Evolutionary conservation across 2,797 vertebrate genomes (phyloP).

Genomic region (Chaetophractus vellerosus): DNA sequence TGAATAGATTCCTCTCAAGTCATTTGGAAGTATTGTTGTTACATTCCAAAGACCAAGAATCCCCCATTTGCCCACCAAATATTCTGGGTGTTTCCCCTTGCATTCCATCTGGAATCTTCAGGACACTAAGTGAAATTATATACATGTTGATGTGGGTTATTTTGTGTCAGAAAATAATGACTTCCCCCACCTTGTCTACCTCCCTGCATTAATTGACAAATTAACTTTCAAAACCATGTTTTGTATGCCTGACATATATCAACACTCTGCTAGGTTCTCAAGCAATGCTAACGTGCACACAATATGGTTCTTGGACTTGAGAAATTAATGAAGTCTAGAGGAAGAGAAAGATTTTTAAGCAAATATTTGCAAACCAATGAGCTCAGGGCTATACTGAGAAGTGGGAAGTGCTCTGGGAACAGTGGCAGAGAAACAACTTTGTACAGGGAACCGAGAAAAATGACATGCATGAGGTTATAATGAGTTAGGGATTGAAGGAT

Average conservation of each 20-base stretch:
- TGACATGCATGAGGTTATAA: neutral
- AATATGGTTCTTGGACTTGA: neutral
- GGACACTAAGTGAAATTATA: neutral
- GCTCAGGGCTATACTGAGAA: neutral
- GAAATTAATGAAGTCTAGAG: neutral
- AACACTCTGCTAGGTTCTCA: neutral
- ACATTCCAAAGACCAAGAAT: constrained; percentile 34
- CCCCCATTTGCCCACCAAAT: neutral
- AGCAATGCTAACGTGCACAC: neutral
- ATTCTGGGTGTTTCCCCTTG: constrained; percentile 12
- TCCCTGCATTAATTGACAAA: constrained; percentile 49
- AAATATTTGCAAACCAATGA: neutral
- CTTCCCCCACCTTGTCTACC: neutral
- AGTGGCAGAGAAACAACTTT: neutral
- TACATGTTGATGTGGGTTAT: constrained; percentile 14
- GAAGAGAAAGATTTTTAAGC: constrained; percentile 22
- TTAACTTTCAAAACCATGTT: constrained; percentile 12
- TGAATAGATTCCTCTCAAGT: neutral
- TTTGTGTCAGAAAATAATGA: neutral
- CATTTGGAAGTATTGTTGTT: constrained; percentile 73
- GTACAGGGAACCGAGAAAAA: neutral
- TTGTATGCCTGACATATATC: neutral
- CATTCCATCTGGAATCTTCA: neutral
- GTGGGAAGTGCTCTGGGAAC: neutral
- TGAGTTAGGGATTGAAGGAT: neutral